These are phyloP conservation scores for Scaptomyza graminum DNA, from an alignment of 1,140 invertebrate genomes.

Conservation along the genomic window DNA sequence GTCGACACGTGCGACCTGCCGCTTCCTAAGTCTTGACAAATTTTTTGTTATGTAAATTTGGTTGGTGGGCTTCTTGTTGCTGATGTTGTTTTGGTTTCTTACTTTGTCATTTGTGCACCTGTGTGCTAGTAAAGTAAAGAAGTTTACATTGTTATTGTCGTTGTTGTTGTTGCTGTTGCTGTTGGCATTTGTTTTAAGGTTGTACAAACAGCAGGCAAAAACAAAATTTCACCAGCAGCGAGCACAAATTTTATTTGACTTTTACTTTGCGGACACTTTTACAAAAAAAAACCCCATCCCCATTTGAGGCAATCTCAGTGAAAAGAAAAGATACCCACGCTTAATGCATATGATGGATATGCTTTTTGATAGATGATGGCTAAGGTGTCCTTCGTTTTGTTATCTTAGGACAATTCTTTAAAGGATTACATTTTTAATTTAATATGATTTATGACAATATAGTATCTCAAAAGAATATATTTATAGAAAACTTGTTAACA, in stretches of 20 bases:
- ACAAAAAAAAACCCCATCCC: slow-evolving; percentile 4
- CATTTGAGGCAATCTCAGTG: slow-evolving; percentile 20
- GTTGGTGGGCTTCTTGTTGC: slow-evolving; percentile 7
- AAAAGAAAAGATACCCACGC: slow-evolving; percentile 1
- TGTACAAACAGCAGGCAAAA: slow-evolving; percentile 48
- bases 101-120: slow-evolving; percentile 63
- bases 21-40: slow-evolving; percentile 56
- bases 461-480: background rate
- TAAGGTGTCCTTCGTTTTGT: background rate
- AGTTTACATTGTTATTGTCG: slow-evolving; percentile 39
- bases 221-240: background rate
- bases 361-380: slow-evolving; percentile 16
- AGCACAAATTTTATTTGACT: slow-evolving; percentile 52
- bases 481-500: background rate
- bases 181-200: slow-evolving; percentile 42
- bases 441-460: background rate
- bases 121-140: slow-evolving; percentile 41
- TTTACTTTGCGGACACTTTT: slow-evolving; percentile 43
- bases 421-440: background rate
- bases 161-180: slow-evolving; percentile 7
- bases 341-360: slow-evolving; percentile 27
- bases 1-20: slow-evolving; percentile 45
- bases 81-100: slow-evolving; percentile 50
- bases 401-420: slow-evolving; percentile 15
- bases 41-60: slow-evolving; percentile 77